A percentile compares a stretch with the other conserved stretches of the same genome.
phyloP scores from a whole-genome alignment of 2,888 invertebrate genomes.

The Corythucha ciliata region DNA sequence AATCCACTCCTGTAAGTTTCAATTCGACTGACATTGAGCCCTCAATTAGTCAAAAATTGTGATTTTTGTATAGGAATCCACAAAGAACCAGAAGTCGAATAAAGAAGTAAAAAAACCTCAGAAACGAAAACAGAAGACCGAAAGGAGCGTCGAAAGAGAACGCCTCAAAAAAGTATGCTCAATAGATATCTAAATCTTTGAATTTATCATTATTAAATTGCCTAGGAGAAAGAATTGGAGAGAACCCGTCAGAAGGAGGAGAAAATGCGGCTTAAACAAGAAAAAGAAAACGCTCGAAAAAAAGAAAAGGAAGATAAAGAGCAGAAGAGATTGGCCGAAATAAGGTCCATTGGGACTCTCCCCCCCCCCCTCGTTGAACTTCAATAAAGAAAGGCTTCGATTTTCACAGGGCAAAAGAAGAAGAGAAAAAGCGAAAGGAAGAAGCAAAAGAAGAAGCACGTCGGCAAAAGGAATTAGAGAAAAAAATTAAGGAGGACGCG shows the following conservation, averaged over 20 bases:
- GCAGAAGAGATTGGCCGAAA: conserved; percentile 29
- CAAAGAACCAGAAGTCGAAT: not conserved
- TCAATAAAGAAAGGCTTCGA: not conserved
- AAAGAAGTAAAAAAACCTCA: conserved; percentile 28
- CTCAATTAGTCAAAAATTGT: not conserved
- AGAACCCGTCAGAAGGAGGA: conserved; percentile 33
- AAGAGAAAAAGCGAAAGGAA: conserved; percentile 44
- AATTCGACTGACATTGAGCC: too few species aligned
- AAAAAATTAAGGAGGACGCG: conserved; percentile 54
- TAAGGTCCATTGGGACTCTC: conserved; percentile 25
- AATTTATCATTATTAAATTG: conserved; percentile 38
- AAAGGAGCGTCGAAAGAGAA: conserved; percentile 42
- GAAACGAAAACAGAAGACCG: conserved; percentile 41
- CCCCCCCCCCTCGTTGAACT: conserved; percentile 71
- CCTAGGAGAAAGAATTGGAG: conserved; percentile 31
- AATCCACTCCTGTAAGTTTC: too few species aligned
- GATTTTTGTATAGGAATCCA: not conserved
- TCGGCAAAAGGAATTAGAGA: conserved; percentile 48
- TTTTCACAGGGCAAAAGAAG: conserved; percentile 37
- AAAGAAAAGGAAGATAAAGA: conserved; percentile 31
- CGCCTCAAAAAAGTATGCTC: conserved; percentile 41
- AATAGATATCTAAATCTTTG: conserved; percentile 45
- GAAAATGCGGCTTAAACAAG: conserved; percentile 41
- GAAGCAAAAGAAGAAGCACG: conserved; percentile 45
- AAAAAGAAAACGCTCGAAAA: conserved; percentile 66